Conservation (phyloP, 2,797 vertebrate genomes). For the Xenopus petersii region DNA sequence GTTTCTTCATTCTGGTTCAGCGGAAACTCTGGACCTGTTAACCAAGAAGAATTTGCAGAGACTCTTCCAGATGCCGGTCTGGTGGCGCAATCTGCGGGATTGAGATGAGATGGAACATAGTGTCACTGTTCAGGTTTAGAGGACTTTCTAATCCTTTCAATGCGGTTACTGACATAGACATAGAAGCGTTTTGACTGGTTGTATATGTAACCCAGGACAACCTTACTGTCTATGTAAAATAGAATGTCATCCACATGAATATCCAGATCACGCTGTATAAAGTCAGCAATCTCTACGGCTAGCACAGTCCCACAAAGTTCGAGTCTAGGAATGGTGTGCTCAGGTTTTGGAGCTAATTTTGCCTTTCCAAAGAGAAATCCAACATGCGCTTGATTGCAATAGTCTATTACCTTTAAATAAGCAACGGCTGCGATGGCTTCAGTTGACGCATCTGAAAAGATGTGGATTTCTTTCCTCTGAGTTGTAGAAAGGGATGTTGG, state of each 20-base stretch:
- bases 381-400: neutral
- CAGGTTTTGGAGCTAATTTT: neutral
- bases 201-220: slow-evolving; percentile 1
- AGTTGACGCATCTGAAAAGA: neutral
- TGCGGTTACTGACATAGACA: neutral
- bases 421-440: neutral
- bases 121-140: neutral
- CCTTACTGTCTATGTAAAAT: neutral
- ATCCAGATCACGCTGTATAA: neutral
- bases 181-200: neutral
- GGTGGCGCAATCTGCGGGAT: neutral
- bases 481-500: neutral
- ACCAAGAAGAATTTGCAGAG: neutral
- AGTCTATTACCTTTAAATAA: too few relatives aligned
- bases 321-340: neutral
- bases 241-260: neutral
- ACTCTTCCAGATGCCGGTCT: neutral
- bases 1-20: neutral
- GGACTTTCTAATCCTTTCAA: neutral
- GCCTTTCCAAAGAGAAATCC: neutral
- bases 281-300: neutral
- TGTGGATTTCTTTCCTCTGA: neutral
- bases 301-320: neutral
- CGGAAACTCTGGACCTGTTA: neutral
- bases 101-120: neutral